A percentile compares a stretch with the other conserved stretches of the same genome.
These are phyloP conservation scores for Geodia barretti DNA, from an alignment of 37 sponge, comb jelly and placozoan species.

Conservation along the genomic window DNA sequence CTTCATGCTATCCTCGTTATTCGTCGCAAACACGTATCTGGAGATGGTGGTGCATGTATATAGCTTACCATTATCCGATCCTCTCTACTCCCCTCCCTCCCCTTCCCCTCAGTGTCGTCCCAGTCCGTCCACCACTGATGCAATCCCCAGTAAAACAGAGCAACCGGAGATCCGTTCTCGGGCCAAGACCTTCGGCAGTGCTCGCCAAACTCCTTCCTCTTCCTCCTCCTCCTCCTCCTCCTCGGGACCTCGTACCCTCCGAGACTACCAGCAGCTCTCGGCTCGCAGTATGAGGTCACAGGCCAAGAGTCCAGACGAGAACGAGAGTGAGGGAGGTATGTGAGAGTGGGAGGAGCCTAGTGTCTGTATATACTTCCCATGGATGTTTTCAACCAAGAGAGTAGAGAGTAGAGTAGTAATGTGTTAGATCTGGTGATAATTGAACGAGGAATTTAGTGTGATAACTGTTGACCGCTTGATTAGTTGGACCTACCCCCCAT, in stretches of 20 bases:
- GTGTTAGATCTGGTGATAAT: not conserved
- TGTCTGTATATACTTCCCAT: too few species aligned
- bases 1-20: too few species aligned
- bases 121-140: constrained; percentile 4
- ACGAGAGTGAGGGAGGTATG: constrained; percentile 1
- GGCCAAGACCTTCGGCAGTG: constrained; percentile 8
- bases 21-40: too few species aligned
- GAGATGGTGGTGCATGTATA: too few species aligned
- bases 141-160: not conserved
- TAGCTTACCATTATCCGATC: too few species aligned
- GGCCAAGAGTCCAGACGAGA: not conserved
- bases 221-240: not conserved
- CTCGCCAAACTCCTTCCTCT: not conserved
- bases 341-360: too few species aligned
- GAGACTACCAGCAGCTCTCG: constrained; percentile 43
- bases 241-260: constrained; percentile 29
- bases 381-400: too few species aligned
- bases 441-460: too few species aligned
- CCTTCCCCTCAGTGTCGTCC: too few species aligned
- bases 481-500: too few species aligned
- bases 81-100: constrained; percentile 2
- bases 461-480: too few species aligned
- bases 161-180: not conserved
- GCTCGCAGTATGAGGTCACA: not conserved
- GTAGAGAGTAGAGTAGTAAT: not conserved